These are phyloP conservation scores for Oreochromis grahami DNA, from an alignment of 2,797 vertebrate genomes.

Conservation along the genomic window DNA sequence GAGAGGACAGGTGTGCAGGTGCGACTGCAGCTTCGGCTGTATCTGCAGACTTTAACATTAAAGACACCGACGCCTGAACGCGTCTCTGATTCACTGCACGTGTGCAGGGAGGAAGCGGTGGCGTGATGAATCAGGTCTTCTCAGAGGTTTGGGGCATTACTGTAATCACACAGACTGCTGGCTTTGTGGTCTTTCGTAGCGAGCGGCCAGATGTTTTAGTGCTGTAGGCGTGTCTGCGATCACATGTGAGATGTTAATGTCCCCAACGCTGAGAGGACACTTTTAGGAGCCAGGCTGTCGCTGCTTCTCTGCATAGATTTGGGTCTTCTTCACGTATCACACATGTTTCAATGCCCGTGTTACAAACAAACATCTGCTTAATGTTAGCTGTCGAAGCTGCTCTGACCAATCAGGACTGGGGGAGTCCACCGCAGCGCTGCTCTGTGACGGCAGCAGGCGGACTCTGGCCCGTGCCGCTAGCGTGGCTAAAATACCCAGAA, in stretches of 20 bases:
- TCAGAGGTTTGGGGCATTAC: neutral
- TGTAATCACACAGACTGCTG: neutral
- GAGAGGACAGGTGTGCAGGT: neutral
- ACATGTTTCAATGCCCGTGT: neutral
- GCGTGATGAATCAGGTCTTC: neutral
- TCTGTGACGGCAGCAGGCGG: neutral
- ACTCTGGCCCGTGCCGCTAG: neutral
- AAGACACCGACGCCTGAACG: too few relatives aligned
- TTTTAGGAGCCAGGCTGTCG: neutral
- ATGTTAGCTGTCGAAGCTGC: neutral
- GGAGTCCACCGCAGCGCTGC: neutral
- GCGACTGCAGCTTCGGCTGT: accelerated
- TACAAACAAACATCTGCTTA: neutral
- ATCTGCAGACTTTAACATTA: neutral
- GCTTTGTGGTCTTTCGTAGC: neutral
- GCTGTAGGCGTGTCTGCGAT: neutral
- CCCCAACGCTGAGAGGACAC: neutral
- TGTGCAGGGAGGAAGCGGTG: neutral
- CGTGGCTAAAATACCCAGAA: neutral
- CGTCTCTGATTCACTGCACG: neutral
- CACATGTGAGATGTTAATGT: neutral
- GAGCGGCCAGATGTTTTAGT: neutral
- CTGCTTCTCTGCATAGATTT: neutral
- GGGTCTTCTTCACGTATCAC: neutral
- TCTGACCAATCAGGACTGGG: neutral